Percentiles rank a stretch among this genome's conserved stretches.
Evolutionary conservation across 2,113 vertebrate genomes (phyloP).

Genomic region (Salvelinus fontinalis): DNA sequence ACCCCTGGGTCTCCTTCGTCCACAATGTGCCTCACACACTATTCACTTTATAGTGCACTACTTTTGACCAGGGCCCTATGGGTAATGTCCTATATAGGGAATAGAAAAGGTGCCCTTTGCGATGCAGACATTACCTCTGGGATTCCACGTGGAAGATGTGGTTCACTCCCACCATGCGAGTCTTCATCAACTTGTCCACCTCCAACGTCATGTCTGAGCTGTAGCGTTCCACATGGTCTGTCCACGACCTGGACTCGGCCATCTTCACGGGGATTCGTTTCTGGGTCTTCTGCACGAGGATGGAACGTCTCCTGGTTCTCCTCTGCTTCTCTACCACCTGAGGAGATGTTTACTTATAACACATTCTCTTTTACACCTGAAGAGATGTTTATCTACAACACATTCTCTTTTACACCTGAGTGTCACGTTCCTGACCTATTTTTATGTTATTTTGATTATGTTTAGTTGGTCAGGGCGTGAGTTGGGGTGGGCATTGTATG

Average conservation of each 20-base stretch:
- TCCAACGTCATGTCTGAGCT: background rate
- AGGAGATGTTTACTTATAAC: too few species aligned
- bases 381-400: too few species aligned
- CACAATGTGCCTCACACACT: background rate
- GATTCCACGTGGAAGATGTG: background rate
- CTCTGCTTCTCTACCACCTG: background rate
- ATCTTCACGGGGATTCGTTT: background rate
- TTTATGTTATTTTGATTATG: too few species aligned
- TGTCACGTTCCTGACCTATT: too few species aligned
- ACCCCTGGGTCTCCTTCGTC: conserved; percentile 8
- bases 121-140: background rate
- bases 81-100: too few species aligned
- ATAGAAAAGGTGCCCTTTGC: too few species aligned
- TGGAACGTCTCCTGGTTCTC: background rate
- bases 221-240: conserved; percentile 4
- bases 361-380: background rate
- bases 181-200: background rate
- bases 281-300: background rate
- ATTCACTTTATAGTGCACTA: too few species aligned
- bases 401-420: too few species aligned
- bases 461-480: too few species aligned
- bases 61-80: too few species aligned
- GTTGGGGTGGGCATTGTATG: too few species aligned
- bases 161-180: background rate
- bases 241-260: background rate